A percentile compares a stretch with the other conserved stretches of the same genome.
These are phyloP conservation scores for Saxidomus purpurata DNA, from an alignment of 1,140 invertebrate genomes.

Conservation along the genomic window DNA sequence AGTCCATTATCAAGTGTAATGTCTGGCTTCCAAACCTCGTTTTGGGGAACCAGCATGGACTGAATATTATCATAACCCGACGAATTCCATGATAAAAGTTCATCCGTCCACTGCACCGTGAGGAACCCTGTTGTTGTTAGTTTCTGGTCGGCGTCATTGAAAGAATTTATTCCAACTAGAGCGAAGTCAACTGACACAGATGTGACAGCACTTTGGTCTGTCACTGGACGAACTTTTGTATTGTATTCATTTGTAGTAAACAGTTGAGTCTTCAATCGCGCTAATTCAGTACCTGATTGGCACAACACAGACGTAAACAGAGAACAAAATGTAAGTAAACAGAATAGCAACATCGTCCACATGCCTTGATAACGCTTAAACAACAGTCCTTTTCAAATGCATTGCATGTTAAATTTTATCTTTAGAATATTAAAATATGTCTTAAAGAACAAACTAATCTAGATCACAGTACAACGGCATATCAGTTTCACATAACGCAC, in stretches of 20 bases:
- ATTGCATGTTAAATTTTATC: too few species aligned
- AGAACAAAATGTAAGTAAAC: not conserved
- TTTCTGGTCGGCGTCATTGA: conserved; percentile 60
- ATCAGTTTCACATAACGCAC: too few species aligned
- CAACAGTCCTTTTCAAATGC: not conserved
- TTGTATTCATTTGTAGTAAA: conserved; percentile 45
- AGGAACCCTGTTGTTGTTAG: conserved; percentile 56
- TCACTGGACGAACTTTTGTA: conserved; percentile 53
- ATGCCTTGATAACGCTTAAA: not conserved
- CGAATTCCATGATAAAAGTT: conserved; percentile 87
- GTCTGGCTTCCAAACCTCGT: conserved; percentile 87
- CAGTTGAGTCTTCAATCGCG: conserved; percentile 31
- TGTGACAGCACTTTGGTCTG: not conserved
- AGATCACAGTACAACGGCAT: too few species aligned
- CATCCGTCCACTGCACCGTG: conserved; percentile 85
- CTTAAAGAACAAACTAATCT: too few species aligned
- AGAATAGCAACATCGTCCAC: not conserved
- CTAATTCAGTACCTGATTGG: conserved; percentile 17
- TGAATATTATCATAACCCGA: conserved; percentile 85
- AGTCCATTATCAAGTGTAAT: conserved; percentile 87
- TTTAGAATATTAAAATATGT: too few species aligned
- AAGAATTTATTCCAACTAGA: conserved; percentile 56
- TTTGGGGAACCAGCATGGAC: conserved; percentile 86
- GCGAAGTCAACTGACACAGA: conserved; percentile 35
- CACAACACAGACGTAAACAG: not conserved